phyloP scores from a whole-genome alignment of 2,797 vertebrate species.

The Hippopotamyrus pictus region DNA sequence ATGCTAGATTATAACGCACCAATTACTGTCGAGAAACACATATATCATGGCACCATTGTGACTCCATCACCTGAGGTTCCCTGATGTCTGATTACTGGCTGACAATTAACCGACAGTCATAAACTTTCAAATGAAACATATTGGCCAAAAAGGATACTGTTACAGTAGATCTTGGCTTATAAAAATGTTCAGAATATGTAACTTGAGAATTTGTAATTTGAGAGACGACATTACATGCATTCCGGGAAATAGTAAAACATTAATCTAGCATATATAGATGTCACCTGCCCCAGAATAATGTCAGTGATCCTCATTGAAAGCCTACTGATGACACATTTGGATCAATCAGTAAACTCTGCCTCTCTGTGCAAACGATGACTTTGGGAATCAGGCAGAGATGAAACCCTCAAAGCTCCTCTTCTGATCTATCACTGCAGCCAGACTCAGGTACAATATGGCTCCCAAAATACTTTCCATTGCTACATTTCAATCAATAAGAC shows the following conservation, averaged over 20 bases:
- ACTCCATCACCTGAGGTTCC: background rate
- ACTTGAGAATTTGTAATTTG: background rate
- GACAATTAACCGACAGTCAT: background rate
- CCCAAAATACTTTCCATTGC: background rate
- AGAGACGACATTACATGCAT: background rate
- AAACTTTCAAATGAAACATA: background rate
- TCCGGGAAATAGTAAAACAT: background rate
- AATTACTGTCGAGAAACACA: background rate
- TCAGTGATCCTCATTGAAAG: background rate
- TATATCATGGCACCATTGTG: background rate
- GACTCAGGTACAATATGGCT: background rate
- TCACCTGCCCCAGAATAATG: background rate
- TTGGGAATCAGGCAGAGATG: background rate
- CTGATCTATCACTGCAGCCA: background rate
- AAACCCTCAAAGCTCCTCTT: background rate
- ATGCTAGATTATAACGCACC: background rate
- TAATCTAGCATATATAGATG: background rate
- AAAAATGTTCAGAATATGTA: background rate
- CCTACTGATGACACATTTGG: background rate
- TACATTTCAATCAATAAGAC: background rate
- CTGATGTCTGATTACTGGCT: background rate
- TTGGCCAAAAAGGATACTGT: background rate
- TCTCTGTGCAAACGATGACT: background rate
- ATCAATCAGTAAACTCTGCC: background rate
- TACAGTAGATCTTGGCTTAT: background rate